Evolutionary conservation across 1,140 invertebrate species (phyloP).

Genomic region (Galleria mellonella): DNA sequence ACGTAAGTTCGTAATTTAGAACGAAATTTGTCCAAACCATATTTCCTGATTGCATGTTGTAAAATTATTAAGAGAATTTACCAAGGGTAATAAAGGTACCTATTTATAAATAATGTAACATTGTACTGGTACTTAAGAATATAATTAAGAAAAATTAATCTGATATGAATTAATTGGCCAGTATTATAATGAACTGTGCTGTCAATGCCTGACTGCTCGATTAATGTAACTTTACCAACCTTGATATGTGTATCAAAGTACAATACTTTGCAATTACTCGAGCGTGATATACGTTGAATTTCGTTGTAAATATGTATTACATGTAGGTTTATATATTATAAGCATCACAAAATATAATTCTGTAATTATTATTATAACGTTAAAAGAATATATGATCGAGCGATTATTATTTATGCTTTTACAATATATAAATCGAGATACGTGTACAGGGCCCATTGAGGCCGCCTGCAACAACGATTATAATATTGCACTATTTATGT

Average conservation of each 20-base stretch:
- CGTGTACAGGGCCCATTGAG: neutral
- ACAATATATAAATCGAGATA: neutral
- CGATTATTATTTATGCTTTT: neutral
- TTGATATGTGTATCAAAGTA: constrained; percentile 13
- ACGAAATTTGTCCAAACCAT: neutral
- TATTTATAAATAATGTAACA: too few relatives aligned
- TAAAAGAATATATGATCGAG: neutral
- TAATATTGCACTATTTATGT: too few relatives aligned
- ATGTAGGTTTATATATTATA: constrained; percentile 8
- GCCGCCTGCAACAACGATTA: too few relatives aligned
- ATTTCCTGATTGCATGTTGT: neutral
- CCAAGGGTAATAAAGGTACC: too few relatives aligned
- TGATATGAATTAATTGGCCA: constrained; percentile 4
- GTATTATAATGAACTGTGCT: constrained; percentile 4
- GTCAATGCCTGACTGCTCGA: neutral
- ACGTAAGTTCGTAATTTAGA: neutral
- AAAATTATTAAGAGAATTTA: neutral
- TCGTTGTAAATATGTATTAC: constrained; percentile 19
- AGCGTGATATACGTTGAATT: constrained; percentile 8
- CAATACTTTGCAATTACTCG: constrained; percentile 18
- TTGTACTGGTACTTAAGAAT: constrained; percentile 8
- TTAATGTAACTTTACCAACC: neutral
- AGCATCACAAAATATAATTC: constrained; percentile 16
- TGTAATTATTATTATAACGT: neutral
- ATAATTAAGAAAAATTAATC: neutral